phyloP scores from a whole-genome alignment of 2,113 vertebrate species.

The Upupa epops region DNA sequence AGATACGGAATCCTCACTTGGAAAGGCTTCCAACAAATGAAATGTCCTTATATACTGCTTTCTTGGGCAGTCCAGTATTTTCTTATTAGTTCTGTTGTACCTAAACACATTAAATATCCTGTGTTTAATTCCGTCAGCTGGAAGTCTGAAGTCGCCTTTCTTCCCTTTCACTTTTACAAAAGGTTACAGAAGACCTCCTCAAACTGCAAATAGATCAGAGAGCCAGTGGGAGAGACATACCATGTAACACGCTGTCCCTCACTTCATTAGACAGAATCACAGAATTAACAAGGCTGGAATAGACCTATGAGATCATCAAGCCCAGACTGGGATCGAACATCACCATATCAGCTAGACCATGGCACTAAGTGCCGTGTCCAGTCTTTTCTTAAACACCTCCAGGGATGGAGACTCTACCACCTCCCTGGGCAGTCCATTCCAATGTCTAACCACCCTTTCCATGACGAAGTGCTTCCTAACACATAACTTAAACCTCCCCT shows the following conservation, averaged over 20 bases:
- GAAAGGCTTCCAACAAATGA: not conserved
- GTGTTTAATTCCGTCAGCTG: not conserved
- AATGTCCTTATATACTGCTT: not conserved
- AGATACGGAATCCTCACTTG: rapidly evolving
- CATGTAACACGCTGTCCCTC: not conserved
- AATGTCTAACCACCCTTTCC: no score
- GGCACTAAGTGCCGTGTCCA: no score
- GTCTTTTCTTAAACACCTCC: no score
- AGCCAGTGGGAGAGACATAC: rapidly evolving
- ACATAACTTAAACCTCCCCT: no score
- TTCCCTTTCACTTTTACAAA: not conserved
- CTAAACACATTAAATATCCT: not conserved
- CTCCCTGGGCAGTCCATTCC: no score
- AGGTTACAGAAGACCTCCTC: not conserved
- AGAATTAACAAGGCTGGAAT: no score
- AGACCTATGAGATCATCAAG: no score
- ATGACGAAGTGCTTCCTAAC: no score
- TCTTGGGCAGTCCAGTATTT: not conserved
- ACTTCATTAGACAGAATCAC: not conserved
- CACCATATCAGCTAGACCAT: no score
- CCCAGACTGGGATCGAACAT: no score
- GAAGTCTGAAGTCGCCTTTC: not conserved
- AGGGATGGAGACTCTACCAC: no score
- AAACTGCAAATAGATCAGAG: not conserved
- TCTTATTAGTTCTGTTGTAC: not conserved